These are phyloP conservation scores for Eurytoma californica DNA, from an alignment of 2,888 invertebrate genomes.

Conservation along the genomic window DNA sequence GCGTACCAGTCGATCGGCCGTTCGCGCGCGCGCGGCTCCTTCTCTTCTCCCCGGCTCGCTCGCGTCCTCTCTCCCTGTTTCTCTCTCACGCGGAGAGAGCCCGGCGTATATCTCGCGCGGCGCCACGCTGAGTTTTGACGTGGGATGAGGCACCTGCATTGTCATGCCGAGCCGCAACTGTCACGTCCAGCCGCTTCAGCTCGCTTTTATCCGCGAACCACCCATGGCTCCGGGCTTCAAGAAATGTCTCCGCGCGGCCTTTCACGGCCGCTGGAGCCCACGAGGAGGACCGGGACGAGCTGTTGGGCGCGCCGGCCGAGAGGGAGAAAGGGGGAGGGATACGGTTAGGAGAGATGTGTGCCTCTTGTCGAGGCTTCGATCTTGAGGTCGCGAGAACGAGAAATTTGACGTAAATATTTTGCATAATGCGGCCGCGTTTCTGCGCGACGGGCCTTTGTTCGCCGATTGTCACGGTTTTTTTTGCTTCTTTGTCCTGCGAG, in stretches of 20 bases:
- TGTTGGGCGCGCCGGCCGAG: neutral
- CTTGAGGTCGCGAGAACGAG: constrained; percentile 38
- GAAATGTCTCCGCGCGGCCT: constrained; percentile 47
- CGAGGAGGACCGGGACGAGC: neutral
- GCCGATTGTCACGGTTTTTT: neutral
- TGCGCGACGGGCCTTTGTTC: constrained; percentile 28
- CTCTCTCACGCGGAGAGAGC: constrained; percentile 42
- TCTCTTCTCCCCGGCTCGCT: too few relatives aligned
- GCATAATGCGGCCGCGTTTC: constrained; percentile 45
- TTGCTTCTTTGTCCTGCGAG: neutral
- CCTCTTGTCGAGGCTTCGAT: constrained; percentile 2
- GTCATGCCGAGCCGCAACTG: constrained; percentile 71
- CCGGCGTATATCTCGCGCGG: constrained; percentile 62
- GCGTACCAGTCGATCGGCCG: constrained; percentile 65
- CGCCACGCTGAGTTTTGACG: constrained; percentile 75
- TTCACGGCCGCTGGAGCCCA: neutral
- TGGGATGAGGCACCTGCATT: constrained; percentile 75
- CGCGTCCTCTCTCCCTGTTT: constrained; percentile 13
- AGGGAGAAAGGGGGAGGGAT: constrained; percentile 4
- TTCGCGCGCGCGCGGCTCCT: constrained; percentile 11
- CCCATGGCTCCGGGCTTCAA: constrained; percentile 58
- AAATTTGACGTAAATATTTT: constrained; percentile 54
- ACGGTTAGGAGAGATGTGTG: neutral
- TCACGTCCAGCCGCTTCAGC: constrained; percentile 61
- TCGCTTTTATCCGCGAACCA: constrained; percentile 63